phyloP scores from a whole-genome alignment of 2,797 vertebrate species.

The Falco naumanni region DNA sequence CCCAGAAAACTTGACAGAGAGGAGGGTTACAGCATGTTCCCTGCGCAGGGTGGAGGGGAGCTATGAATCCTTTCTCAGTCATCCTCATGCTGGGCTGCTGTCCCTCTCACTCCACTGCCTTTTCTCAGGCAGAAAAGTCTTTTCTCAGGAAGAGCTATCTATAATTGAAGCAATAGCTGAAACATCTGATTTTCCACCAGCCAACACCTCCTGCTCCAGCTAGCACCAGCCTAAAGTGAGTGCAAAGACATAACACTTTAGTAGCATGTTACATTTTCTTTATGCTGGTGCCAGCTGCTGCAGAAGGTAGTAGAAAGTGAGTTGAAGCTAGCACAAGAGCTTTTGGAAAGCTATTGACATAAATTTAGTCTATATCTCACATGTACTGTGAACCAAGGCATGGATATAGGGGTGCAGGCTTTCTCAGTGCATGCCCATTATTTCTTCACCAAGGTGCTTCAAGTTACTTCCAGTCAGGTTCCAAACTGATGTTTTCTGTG shows the following conservation, averaged over 20 bases:
- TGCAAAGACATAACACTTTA: not conserved
- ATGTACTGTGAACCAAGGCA: not conserved
- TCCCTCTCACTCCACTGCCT: not conserved
- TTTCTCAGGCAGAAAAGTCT: not conserved
- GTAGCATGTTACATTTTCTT: not conserved
- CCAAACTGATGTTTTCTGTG: not conserved
- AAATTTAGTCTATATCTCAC: not conserved
- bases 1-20: not conserved
- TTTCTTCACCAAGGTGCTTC: not conserved
- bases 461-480: not conserved
- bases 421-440: not conserved
- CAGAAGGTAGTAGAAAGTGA: not conserved
- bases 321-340: not conserved
- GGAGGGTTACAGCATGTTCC: not conserved
- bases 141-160: not conserved
- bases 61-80: not conserved
- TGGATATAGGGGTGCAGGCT: not conserved
- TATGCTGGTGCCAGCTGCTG: constrained; percentile 12
- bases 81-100: not conserved
- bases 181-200: constrained; percentile 23
- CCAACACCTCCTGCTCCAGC: constrained; percentile 40
- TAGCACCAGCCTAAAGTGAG: not conserved
- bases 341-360: not conserved
- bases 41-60: not conserved
- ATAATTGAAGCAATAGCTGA: constrained; percentile 34